A percentile compares a stretch with the other conserved stretches of the same genome.
phyloP scores from a whole-genome alignment of 2,888 invertebrate genomes.

The Anoncus sp. region DNA sequence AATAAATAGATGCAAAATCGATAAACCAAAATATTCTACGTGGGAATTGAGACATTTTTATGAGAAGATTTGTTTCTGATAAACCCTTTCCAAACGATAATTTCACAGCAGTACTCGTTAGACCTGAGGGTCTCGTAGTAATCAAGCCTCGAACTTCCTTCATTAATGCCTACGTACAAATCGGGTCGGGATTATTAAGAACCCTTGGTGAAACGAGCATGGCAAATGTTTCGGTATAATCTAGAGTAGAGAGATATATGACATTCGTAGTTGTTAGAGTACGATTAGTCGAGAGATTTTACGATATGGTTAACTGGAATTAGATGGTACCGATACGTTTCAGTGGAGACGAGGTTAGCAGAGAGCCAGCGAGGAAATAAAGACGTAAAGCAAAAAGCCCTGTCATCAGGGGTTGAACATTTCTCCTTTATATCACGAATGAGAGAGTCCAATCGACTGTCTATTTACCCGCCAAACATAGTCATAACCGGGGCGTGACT shows the following conservation, averaged over 20 bases:
- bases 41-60: background rate
- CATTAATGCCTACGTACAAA: slow-evolving; percentile 24
- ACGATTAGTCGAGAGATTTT: slow-evolving; percentile 70
- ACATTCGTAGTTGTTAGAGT: slow-evolving; percentile 49
- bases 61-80: background rate
- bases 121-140: slow-evolving; percentile 27
- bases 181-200: slow-evolving; percentile 44
- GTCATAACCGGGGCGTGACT: slow-evolving; percentile 35
- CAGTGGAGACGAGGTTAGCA: slow-evolving; percentile 34
- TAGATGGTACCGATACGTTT: slow-evolving; percentile 78
- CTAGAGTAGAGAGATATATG: slow-evolving; percentile 50
- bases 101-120: slow-evolving; percentile 23
- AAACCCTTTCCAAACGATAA: slow-evolving; percentile 22
- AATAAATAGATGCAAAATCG: too few species aligned
- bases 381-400: slow-evolving; percentile 22
- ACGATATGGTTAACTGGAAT: slow-evolving; percentile 75
- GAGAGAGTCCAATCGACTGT: slow-evolving; percentile 76
- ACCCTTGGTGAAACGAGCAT: slow-evolving; percentile 50
- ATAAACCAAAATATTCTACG: too few species aligned
- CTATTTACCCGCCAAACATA: slow-evolving; percentile 79
- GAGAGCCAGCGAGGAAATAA: slow-evolving; percentile 20
- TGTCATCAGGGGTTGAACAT: slow-evolving; percentile 26
- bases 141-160: slow-evolving; percentile 27
- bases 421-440: slow-evolving; percentile 42
- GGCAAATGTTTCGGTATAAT: slow-evolving; percentile 36